A percentile compares a stretch with the other conserved stretches of the same genome.
These are phyloP conservation scores for Meiosimyza decipiens DNA, from an alignment of 2,888 invertebrate species.

Conservation along the genomic window DNA sequence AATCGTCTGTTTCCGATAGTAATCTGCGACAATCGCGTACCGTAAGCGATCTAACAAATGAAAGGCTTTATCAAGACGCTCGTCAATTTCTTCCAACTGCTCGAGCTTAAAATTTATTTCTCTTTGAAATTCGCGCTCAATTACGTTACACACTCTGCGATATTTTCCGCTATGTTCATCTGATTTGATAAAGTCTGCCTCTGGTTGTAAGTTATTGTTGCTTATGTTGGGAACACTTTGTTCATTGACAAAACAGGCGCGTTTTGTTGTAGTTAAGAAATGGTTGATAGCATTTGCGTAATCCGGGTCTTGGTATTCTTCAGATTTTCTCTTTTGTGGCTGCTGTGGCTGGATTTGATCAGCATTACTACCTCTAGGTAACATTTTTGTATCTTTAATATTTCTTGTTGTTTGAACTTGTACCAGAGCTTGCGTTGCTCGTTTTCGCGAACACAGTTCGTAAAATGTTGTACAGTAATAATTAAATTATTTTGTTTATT, in stretches of 20 bases:
- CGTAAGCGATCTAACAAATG: constrained; percentile 72
- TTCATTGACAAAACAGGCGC: neutral
- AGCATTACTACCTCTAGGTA: neutral
- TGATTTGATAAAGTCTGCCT: neutral
- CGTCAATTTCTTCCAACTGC: constrained; percentile 78
- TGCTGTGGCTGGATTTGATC: neutral
- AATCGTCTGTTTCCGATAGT: constrained; percentile 71
- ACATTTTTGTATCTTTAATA: neutral
- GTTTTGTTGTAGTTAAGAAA: neutral
- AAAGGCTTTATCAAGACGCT: constrained; percentile 71
- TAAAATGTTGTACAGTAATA: too few species aligned
- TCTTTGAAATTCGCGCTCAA: constrained; percentile 77
- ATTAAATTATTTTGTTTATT: too few species aligned
- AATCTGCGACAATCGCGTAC: constrained; percentile 72
- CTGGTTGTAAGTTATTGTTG: neutral
- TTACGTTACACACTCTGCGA: constrained; percentile 72
- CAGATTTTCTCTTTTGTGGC: constrained; percentile 60
- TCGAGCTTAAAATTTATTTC: constrained; percentile 77
- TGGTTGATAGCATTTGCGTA: constrained; percentile 57
- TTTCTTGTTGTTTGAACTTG: too few species aligned
- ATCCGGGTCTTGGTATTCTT: constrained; percentile 73
- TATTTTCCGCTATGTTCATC: constrained; percentile 17
- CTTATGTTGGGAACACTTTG: neutral
- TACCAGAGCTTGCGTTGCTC: too few species aligned
- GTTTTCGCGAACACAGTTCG: too few species aligned